Base-by-base conservation (phyloP, 1,140 invertebrate genomes). In the Scaptomyza montana region DNA sequence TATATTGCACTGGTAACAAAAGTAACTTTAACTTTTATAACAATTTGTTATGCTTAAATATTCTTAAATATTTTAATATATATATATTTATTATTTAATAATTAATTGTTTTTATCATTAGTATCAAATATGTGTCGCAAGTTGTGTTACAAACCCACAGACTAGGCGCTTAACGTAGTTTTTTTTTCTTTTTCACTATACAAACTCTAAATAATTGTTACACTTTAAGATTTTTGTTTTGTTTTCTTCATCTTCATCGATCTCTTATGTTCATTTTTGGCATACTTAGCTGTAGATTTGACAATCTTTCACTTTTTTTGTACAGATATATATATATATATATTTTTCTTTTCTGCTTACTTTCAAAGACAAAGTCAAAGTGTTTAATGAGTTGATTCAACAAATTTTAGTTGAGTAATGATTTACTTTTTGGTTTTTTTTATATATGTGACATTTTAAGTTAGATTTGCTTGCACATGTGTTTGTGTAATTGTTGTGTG, bases 261-360 rank as follows among this genome's bases (percentile, higher is more conserved):
- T 43, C 57, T 66, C 54, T 74, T 77, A 65, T 59, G 43, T 61
- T 73, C 46, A 78, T 85, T 85, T 89, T 90, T 90, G 86, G 86
- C 86, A 90, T 90, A 82, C 81, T 82, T 90, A 90, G 86, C 86
- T 90, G 86, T 90, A 90, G 86, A 89, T 86, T 85, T 72, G 86
- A 85, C 78, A 68, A 72, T 77, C 84, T 71, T 64, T 70, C 51
- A 59, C 43, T 16, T 16, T 16, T 50, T 71, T 89, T 89, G 77
- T 89, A 89, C 77, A 85, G 68, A 78, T 81, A 53, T 55, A 57
- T 55, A 43, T 55, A 57, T 55, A 43, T 16, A 16, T 16, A 16
- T 59, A 46, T 68, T 47, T 69, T 46, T 67, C 57, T 56, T 50
- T 65, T 62, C 64, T 73, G 60, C 69, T 79, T 70, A 53, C 46